Conservation (phyloP, 1,140 invertebrate genomes). For the Zaprionus taronus region DNA sequence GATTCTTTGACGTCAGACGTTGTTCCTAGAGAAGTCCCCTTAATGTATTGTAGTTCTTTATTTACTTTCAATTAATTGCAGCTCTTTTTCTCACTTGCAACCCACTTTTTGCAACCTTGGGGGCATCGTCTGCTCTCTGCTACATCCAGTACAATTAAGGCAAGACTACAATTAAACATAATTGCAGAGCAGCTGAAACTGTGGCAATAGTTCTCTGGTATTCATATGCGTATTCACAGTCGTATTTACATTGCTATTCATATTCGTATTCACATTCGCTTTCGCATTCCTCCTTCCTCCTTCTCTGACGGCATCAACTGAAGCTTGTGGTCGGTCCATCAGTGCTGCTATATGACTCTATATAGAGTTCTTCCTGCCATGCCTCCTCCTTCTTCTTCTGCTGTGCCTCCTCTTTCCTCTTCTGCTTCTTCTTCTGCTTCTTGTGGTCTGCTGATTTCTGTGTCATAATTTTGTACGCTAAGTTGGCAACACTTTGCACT, state of each 20-base stretch:
- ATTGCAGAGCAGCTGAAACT: constrained; percentile 29
- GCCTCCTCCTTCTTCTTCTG: background rate
- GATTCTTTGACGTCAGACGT: background rate
- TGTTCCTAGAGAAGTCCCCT: no score
- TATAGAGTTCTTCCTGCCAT: background rate
- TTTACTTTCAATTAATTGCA: background rate
- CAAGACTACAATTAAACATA: constrained; percentile 30
- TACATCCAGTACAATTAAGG: constrained; percentile 2
- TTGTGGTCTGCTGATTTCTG: constrained; percentile 33
- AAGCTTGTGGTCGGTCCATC: constrained; percentile 37
- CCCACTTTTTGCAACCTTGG: background rate
- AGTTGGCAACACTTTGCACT: constrained; percentile 80
- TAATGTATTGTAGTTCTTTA: background rate
- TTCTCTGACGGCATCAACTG: constrained; percentile 18
- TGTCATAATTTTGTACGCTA: constrained; percentile 81
- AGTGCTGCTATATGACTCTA: constrained; percentile 37
- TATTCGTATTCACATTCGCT: background rate
- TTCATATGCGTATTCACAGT: constrained; percentile 7
- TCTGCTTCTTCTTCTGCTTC: background rate
- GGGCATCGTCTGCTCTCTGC: background rate
- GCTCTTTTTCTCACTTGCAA: background rate
- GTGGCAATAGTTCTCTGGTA: constrained; percentile 31
- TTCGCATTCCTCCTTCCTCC: background rate
- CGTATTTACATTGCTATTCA: constrained; percentile 5
- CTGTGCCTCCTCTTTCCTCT: background rate